A percentile compares a stretch with the other conserved stretches of the same genome.
Conservation (phyloP, 2,113 vertebrate genomes). For the Thunnus maccoyii region DNA sequence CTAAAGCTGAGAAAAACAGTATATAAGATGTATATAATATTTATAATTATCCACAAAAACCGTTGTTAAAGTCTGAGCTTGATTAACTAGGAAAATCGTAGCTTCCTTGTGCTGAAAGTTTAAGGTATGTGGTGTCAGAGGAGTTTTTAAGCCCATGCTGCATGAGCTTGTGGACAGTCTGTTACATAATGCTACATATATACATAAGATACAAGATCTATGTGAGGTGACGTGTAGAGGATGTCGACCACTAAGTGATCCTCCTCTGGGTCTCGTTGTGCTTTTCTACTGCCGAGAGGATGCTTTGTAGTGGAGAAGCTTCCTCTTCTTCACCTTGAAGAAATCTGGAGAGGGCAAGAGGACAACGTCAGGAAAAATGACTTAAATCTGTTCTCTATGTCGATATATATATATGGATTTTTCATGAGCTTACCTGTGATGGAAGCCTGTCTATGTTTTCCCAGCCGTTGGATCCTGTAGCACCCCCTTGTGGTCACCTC, state of each 20-base stretch:
- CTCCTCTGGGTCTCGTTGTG: neutral
- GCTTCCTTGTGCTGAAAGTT: slow-evolving; percentile 74
- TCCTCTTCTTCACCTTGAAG: slow-evolving; percentile 83
- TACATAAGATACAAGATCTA: slow-evolving; percentile 60
- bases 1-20: slow-evolving; percentile 58
- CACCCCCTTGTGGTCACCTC: slow-evolving; percentile 70
- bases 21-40: slow-evolving; percentile 43
- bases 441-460: slow-evolving; percentile 77
- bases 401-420: fast-evolving
- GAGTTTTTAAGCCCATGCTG: slow-evolving; percentile 49
- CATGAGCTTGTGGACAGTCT: slow-evolving; percentile 63
- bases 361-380: neutral
- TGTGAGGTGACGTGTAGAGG: slow-evolving; percentile 43
- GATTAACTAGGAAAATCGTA: slow-evolving; percentile 43
- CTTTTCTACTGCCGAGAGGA: slow-evolving; percentile 67
- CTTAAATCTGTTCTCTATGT: neutral
- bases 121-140: slow-evolving; percentile 49
- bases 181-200: slow-evolving; percentile 71
- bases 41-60: slow-evolving; percentile 44
- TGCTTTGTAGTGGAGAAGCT: slow-evolving; percentile 72
- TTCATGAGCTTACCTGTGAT: slow-evolving; percentile 81
- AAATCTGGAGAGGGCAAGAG: slow-evolving; percentile 75
- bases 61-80: slow-evolving; percentile 35
- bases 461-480: slow-evolving; percentile 49
- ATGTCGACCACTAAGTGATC: slow-evolving; percentile 25